Base-by-base conservation (phyloP, 2,797 vertebrate genomes). In the Falco naumanni region DNA sequence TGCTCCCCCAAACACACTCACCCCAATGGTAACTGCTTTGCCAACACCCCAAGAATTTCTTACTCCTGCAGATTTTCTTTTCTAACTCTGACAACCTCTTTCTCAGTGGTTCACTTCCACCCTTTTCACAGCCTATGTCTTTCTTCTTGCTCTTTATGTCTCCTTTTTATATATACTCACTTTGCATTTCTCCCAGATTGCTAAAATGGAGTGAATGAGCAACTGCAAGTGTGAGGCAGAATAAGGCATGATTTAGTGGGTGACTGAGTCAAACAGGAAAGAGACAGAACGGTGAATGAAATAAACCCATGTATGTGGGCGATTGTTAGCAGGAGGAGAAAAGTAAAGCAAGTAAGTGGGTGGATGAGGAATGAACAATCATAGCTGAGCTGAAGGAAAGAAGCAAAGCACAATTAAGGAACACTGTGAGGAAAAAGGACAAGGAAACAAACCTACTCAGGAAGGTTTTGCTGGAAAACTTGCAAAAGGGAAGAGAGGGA, bases 351-450 rank as follows among this genome's bases (percentile, higher is more conserved):
- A 60, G 53, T 48, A 60, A 82, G 85, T 76, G 51, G 48, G 70
- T 95, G 83, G 74, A 79, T 88, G 80, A 94, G 20, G 77, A 89
- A 91, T 53, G 66, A 90, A 87, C 43, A 59, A 86, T 63, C 9
- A 1, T 4, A 90, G 65, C 57, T 72, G 65, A 93, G 31, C n/a
- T 65, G 43, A 85, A 77, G 65, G 45, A 75, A 41, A 72, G 79
- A 59, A 86, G 50, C 29, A 71, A 93, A 81, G 47, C 72, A 65
- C 50, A 78, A 61, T 89, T 50, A 87, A 86, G 14, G 51, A 92
- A 39, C 9, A 34, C 6, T 41, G 9, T 37, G 37, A 93, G 25
- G 43, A 50, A 83, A 64, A 94, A 76, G 26, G 57, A 72, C 45
- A 79, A 87, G 63, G 45, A 68, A 89, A 81, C 13, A 84, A 91